Percentiles rank a stretch among this genome's conserved stretches.
Evolutionary conservation across 2,797 vertebrate genomes (phyloP).

Genomic region (Linurgus olivaceus): DNA sequence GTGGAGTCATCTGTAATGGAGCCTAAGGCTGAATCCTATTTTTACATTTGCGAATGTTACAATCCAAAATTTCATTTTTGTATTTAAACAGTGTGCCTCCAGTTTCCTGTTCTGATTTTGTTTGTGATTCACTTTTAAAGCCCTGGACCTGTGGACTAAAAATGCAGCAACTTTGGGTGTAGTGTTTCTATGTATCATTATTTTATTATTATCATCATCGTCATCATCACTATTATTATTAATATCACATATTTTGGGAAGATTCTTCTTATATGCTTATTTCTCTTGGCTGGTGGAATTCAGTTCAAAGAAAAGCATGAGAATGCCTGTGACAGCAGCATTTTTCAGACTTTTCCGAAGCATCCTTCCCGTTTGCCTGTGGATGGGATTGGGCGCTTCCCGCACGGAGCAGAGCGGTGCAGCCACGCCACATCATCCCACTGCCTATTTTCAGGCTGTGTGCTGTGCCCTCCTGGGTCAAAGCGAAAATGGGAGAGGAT

Average conservation of each 20-base stretch:
- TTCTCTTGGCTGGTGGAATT: neutral
- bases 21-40: neutral
- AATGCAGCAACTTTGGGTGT: neutral
- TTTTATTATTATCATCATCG: neutral
- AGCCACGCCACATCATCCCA: neutral
- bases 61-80: neutral
- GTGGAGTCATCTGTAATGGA: neutral
- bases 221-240: neutral
- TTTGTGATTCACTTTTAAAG: neutral
- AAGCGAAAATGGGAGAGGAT: conserved; percentile 1
- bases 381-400: neutral
- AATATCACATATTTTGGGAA: neutral
- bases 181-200: neutral
- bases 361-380: neutral
- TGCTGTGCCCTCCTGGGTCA: conserved; percentile 21
- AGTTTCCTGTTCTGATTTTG: neutral
- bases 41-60: neutral
- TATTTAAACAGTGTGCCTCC: neutral
- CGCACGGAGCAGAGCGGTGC: neutral
- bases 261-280: neutral
- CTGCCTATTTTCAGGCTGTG: conserved; percentile 28
- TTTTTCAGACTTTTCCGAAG: neutral
- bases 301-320: neutral
- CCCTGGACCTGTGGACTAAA: neutral
- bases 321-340: neutral